phyloP scores from a whole-genome alignment of 2,113 vertebrate species.

The Carassius gibelio region DNA sequence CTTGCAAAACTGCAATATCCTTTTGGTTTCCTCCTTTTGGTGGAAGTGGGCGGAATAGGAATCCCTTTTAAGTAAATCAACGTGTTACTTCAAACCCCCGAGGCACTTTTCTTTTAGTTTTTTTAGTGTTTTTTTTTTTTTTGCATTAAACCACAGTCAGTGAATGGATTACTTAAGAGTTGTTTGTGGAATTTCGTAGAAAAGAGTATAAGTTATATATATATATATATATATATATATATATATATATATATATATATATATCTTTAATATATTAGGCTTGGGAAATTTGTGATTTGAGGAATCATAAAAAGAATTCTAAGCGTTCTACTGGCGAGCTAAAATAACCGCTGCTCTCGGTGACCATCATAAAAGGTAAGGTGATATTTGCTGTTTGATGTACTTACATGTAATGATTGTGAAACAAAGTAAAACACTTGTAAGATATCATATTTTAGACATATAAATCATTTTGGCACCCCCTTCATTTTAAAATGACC shows the following conservation, averaged over 20 bases:
- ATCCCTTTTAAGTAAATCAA: constrained; percentile 5
- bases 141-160: neutral
- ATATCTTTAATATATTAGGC: too few species aligned
- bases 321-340: too few species aligned
- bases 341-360: too few species aligned
- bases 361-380: too few species aligned
- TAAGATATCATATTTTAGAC: neutral
- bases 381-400: too few species aligned
- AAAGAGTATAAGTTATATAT: neutral
- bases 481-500: neutral
- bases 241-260: too few species aligned
- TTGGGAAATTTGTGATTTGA: too few species aligned
- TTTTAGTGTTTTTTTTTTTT: neutral
- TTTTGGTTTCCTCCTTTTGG: neutral
- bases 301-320: too few species aligned
- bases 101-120: neutral
- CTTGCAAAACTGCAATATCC: neutral
- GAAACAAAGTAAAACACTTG: neutral
- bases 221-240: too few species aligned
- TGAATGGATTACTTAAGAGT: neutral
- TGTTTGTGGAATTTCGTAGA: neutral
- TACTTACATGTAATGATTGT: neutral
- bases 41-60: neutral
- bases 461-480: too few species aligned
- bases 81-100: neutral